Evolutionary conservation across 2,888 invertebrate species (phyloP).

Genomic region (Agriopis aurantiaria): DNA sequence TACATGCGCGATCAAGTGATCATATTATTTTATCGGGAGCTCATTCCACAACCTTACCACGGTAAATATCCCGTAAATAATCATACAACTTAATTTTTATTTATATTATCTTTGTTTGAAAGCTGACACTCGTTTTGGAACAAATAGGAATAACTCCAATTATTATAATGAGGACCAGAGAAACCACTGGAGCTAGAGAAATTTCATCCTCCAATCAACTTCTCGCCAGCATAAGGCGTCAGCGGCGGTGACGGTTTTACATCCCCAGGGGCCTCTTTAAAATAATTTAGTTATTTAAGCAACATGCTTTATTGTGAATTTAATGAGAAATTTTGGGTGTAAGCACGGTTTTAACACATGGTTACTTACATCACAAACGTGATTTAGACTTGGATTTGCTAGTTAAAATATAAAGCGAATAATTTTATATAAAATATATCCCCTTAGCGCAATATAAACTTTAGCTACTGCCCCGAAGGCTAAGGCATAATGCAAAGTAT

Average conservation of each 20-base stretch:
- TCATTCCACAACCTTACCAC: too few species aligned
- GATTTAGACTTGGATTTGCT: slow-evolving; percentile 37
- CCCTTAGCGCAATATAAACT: slow-evolving; percentile 53
- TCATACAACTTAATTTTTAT: too few species aligned
- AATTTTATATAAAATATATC: slow-evolving; percentile 44
- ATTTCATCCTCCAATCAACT: too few species aligned
- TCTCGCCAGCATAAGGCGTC: background rate
- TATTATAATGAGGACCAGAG: too few species aligned
- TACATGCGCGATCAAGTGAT: too few species aligned
- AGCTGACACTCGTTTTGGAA: too few species aligned
- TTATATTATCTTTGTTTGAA: too few species aligned
- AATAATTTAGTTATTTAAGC: background rate
- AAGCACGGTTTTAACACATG: slow-evolving; percentile 39
- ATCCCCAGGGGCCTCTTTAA: background rate
- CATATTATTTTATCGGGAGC: too few species aligned
- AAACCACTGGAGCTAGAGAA: too few species aligned
- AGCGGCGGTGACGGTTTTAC: background rate
- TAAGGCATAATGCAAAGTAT: slow-evolving; percentile 11
- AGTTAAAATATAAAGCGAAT: slow-evolving; percentile 43
- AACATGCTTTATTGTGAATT: slow-evolving; percentile 25
- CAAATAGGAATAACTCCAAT: too few species aligned
- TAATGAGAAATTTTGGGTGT: background rate
- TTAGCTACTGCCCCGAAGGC: slow-evolving; percentile 16
- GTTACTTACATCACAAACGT: slow-evolving; percentile 32
- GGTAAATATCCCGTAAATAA: too few species aligned